phyloP scores from a whole-genome alignment of 2,797 vertebrate genomes.

The Protosalanx chinensis region DNA sequence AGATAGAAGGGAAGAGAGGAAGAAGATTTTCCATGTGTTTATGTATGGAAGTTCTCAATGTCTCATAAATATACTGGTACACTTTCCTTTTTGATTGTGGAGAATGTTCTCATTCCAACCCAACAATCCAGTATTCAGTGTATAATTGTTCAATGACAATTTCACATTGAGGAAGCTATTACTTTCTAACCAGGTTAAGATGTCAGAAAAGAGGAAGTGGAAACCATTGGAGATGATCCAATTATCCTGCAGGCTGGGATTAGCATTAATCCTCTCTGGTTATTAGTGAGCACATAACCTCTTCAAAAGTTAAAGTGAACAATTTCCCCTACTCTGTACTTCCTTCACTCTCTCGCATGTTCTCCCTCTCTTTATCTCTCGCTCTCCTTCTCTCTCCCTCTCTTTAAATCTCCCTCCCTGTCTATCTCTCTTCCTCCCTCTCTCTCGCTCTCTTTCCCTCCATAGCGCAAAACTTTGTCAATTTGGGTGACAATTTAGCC shows the following conservation, averaged over 20 bases:
- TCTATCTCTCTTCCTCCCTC: no score
- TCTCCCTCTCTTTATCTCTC: conserved; percentile 14
- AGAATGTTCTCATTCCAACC: background rate
- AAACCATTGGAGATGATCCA: conserved; percentile 65
- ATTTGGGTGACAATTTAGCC: conserved; percentile 16
- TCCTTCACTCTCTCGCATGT: conserved; percentile 1
- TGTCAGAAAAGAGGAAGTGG: conserved; percentile 46
- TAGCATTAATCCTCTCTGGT: conserved; percentile 66
- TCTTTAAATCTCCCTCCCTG: no score
- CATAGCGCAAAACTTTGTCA: conserved; percentile 26
- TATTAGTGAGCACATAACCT: conserved; percentile 57
- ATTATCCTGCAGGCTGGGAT: conserved; percentile 65
- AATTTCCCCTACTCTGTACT: conserved; percentile 24
- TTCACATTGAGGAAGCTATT: conserved; percentile 44
- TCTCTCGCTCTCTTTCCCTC: background rate
- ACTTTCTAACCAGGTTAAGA: conserved; percentile 36
- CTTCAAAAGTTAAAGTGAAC: conserved; percentile 46
- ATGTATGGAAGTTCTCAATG: background rate
- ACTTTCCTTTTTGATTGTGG: conserved; percentile 18
- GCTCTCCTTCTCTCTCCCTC: conserved; percentile 11
- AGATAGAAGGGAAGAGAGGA: background rate
- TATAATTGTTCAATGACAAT: conserved; percentile 38
- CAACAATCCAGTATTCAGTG: conserved; percentile 7
- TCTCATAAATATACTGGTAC: conserved; percentile 4
- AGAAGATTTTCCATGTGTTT: background rate